Base-by-base conservation (phyloP, 1,140 invertebrate genomes). In the Schlechtendalia chinensis region DNA sequence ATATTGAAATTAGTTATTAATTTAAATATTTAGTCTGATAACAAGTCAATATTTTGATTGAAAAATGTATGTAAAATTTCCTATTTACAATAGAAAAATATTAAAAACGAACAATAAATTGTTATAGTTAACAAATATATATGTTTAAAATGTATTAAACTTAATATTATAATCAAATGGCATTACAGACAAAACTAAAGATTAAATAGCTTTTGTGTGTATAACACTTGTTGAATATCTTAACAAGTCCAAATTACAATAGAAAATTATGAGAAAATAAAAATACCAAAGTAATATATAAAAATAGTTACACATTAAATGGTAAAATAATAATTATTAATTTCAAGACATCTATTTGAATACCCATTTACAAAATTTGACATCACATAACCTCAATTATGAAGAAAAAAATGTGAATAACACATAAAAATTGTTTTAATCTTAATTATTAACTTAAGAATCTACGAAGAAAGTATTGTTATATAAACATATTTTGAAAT, bases 381-480 rank as follows among this genome's bases (percentile, higher is more conserved):
- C 10, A 50, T 8, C 22, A 69, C 39, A 69, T 69, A 69, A 69
- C 67, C 67, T 69, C 39, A 50, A 69, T 69, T 50, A 50, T 69
- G n/a, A 27, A 50, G 32, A 50, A 17, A 50, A 58, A 59, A 69
- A 47, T 69, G 14, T 47, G 39, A 47, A 45, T 8, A 69, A 69
- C 39, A 22, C 22, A 50, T 50, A 6, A n/a, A 69, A 24, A 50
- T 16, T 39, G 6, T 69, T 69, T 50, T 14, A 39, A 69, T 47
- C 10, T 11, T 58, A 58, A 22, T 6, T 50, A 50, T 50, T 50
- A 50, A 50, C 1, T 50, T 12, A 12, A 50, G 5, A 50, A 50
- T 14, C 47, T 12, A 50, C 12, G 14, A 50, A 5, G 12, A 14
- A 50, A 50, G 11, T 50, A 6, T 50, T 50, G 12, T 50, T 50